Evolutionary conservation across 2,113 vertebrate species (phyloP), one percentile per base, ranked within the genome.

Genomic region (Heliornis fulica): DNA sequence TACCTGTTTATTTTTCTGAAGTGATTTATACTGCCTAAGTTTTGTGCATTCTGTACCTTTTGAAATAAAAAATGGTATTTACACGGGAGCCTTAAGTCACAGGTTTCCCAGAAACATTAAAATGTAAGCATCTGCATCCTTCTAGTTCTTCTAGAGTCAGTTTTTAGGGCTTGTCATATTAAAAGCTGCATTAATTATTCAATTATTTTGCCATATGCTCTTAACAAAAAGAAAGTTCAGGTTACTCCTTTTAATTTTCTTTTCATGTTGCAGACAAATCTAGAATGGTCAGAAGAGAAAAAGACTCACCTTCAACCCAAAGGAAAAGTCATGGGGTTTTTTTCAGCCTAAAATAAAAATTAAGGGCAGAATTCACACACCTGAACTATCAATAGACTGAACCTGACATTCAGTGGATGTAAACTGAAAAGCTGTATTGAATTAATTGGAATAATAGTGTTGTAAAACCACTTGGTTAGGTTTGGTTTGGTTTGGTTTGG

Each of bases 191-290:
- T 93, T 95, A 91, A 79, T 83, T 83, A 83, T 84, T 90, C 14
- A 85, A 89, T 88, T 95, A 90, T 93, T 96, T 82, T 97, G 16
- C 65, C 48, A 92, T 86, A 68, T 0, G 3, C 80, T 41, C 71
- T 59, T 84, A 86, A 83, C 38, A 64, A 83, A 45, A 50, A 79
- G 19, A 74, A 81, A 84, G 5, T 2, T 5, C 4, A 34, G 15
- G 59, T 57, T 77, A 32, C 6, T 45, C 65, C 15, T 82, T 95
- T 95, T 78, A 82, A 87, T 84, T 95, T 87, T 72, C 18, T 89
- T 89, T 92, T 54, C 20, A 57, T 43, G 5, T 83, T 79, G 64
- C 29, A 63, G 28, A 56, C 13, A 70, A 83, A 75, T 79, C 50
- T 90, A 41, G 87, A 92, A 85, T 43, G 25, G 28, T 72, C 76